Evolutionary conservation across 2,797 vertebrate species (phyloP), one percentile per base, ranked within the genome.

Genomic region (Pyrocephalus nanus): DNA sequence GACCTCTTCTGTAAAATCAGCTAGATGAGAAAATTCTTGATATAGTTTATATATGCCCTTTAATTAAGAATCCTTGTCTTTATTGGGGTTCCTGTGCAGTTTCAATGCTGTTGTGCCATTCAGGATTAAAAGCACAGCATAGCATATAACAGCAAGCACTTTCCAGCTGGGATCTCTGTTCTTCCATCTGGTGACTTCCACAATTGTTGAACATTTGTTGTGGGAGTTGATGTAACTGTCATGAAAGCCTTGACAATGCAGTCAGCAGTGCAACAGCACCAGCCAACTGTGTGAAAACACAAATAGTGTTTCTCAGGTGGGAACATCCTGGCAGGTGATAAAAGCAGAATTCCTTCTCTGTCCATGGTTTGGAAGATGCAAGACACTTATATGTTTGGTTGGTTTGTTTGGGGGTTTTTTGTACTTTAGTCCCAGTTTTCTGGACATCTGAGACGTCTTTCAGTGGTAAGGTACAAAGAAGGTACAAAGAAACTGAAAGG

Each of bases 151-250:
- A 30, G 23, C 1, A 1, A 19, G 19, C 36, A 22, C 6, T 6
- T 25, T 29, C 7, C 4, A 9, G 8, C 0, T 11, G 30, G 25
- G 23, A 51, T 34, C 10, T 42, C n/a, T 40, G 0, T 3, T 86
- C 8, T 66, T 66, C 54, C 30, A 21, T 12, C n/a, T 57, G 26
- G 6, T 36, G 65, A 57, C 30, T 42, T 21, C 27, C 12, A 8
- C 32, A 51, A 18, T 27, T 16, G n/a, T 55, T 65, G 38, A 48
- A 11, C 10, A 4, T 11, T 20, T 47, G 8, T 76, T 53, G 34
- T 18, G 43, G 72, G 23, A 11, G 22, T 13, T 42, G n/a, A n/a
- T 65, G 50, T 43, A 36, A 25, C 27, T 69, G 42, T 51, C 25
- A 21, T 0, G 0, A 14, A 27, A 64, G 40, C 55, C 23, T 18